Evolutionary conservation across 1,140 invertebrate genomes (phyloP).

Genomic region (Lordiphosa collinella): DNA sequence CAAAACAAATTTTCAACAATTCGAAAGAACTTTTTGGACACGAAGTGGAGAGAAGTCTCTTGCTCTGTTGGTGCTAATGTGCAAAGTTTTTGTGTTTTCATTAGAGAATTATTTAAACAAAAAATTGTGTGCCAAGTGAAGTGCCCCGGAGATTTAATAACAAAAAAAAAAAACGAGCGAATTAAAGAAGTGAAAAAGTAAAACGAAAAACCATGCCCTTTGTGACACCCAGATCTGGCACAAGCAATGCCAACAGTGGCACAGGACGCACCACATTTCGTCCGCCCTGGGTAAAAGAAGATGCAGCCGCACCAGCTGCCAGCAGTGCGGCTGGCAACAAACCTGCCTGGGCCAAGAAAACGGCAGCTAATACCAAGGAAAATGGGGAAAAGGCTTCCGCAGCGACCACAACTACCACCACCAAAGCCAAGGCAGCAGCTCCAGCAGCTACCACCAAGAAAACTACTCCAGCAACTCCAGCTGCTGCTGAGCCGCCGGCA

Average conservation of each 20-base stretch:
- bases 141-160: slow-evolving; percentile 36
- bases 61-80: slow-evolving; percentile 60
- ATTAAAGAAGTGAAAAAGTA: slow-evolving; percentile 20
- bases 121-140: slow-evolving; percentile 62
- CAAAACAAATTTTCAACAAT: slow-evolving; percentile 17
- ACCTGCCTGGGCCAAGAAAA: slow-evolving; percentile 83
- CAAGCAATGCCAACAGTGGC: slow-evolving; percentile 59
- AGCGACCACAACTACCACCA: slow-evolving; percentile 8
- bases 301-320: slow-evolving; percentile 78
- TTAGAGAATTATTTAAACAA: slow-evolving; percentile 74
- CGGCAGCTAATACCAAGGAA: slow-evolving; percentile 54
- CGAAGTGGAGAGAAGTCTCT: slow-evolving; percentile 44
- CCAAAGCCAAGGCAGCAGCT: slow-evolving; percentile 25
- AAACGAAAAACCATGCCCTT: slow-evolving; percentile 54
- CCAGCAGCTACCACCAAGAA: slow-evolving; percentile 25
- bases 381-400: slow-evolving; percentile 59
- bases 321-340: slow-evolving; percentile 80
- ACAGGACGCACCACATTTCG: slow-evolving; percentile 84
- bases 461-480: not conserved
- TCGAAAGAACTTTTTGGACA: slow-evolving; percentile 66
- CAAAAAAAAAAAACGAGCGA: too few species aligned
- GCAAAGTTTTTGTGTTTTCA: slow-evolving; percentile 75
- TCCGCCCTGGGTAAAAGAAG: slow-evolving; percentile 91
- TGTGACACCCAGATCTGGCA: slow-evolving; percentile 62
- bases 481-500: slow-evolving; percentile 20